Percentiles rank a stretch among this genome's conserved stretches.
These are phyloP conservation scores for Busseola fusca DNA, from an alignment of 2,888 invertebrate genomes.

Conservation along the genomic window DNA sequence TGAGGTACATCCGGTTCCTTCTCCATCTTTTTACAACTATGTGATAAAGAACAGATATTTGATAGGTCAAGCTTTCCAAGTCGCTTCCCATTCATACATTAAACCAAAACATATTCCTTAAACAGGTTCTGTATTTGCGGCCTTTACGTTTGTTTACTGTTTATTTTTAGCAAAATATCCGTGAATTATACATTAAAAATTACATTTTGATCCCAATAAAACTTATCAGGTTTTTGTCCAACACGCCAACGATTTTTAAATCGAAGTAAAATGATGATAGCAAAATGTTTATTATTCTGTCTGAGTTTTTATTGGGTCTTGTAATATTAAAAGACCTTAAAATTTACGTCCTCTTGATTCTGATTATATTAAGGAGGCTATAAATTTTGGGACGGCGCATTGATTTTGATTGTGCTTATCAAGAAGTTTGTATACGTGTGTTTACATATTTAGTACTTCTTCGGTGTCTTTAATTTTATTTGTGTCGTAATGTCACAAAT, in stretches of 20 bases:
- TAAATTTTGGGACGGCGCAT: slow-evolving; percentile 15
- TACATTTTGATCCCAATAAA: slow-evolving; percentile 64
- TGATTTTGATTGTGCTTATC: slow-evolving; percentile 15
- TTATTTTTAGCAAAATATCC: slow-evolving; percentile 76
- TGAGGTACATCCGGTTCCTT: not conserved
- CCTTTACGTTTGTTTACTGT: slow-evolving; percentile 80
- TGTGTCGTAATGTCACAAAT: not conserved
- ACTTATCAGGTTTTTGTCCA: slow-evolving; percentile 54
- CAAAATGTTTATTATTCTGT: slow-evolving; percentile 30
- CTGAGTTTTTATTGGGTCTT: slow-evolving; percentile 37
- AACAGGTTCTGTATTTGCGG: slow-evolving; percentile 78
- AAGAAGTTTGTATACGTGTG: not conserved
- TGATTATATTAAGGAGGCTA: slow-evolving; percentile 24
- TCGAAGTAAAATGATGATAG: slow-evolving; percentile 25
- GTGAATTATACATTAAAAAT: slow-evolving; percentile 68
- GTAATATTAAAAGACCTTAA: slow-evolving; percentile 30
- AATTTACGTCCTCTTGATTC: slow-evolving; percentile 28
- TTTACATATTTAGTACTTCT: not conserved
- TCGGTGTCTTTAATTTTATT: not conserved
- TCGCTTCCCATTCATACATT: slow-evolving; percentile 50
- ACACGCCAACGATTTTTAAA: slow-evolving; percentile 37
- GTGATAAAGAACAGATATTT: not conserved
- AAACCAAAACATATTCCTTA: slow-evolving; percentile 55
- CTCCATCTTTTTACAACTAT: not conserved
- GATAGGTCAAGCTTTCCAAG: not conserved